phyloP scores from a whole-genome alignment of 2,888 invertebrate genomes.

The Camponotus fellah region DNA sequence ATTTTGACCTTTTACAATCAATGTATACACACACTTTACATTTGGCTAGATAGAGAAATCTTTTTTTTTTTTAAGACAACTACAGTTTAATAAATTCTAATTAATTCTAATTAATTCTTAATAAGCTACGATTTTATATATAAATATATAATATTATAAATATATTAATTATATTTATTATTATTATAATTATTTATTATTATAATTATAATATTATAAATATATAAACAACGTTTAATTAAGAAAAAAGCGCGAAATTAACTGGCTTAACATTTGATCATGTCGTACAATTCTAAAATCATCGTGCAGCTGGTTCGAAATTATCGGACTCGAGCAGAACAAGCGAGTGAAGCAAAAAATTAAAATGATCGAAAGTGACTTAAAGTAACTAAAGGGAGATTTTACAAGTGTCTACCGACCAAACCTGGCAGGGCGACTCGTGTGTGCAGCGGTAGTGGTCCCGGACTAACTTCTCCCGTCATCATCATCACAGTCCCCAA shows the following conservation, averaged over 20 bases:
- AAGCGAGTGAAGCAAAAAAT: background rate
- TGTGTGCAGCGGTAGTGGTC: constrained; percentile 88
- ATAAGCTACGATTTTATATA: background rate
- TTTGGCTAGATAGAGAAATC: background rate
- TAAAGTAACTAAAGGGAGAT: background rate
- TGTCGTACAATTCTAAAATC: background rate
- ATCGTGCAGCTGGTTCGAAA: constrained; percentile 6
- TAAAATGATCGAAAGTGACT: background rate
- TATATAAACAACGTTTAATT: background rate
- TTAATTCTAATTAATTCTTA: background rate
- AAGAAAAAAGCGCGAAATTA: background rate
- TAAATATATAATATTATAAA: background rate
- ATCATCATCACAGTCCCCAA: constrained; percentile 81
- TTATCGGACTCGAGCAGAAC: background rate
- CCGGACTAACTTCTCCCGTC: constrained; percentile 82
- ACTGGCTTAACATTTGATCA: background rate
- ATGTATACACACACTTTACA: background rate
- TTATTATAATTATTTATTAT: too few species aligned
- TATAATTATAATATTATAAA: too few species aligned
- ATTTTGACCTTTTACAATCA: constrained; percentile 50
- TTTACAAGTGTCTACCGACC: constrained; percentile 88
- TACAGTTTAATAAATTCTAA: background rate
- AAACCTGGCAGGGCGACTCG: constrained; percentile 89
- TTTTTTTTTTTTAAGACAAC: background rate
- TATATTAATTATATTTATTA: too few species aligned